Conservation (phyloP, 1,140 invertebrate species). For the Nautilus pompilius region DNA sequence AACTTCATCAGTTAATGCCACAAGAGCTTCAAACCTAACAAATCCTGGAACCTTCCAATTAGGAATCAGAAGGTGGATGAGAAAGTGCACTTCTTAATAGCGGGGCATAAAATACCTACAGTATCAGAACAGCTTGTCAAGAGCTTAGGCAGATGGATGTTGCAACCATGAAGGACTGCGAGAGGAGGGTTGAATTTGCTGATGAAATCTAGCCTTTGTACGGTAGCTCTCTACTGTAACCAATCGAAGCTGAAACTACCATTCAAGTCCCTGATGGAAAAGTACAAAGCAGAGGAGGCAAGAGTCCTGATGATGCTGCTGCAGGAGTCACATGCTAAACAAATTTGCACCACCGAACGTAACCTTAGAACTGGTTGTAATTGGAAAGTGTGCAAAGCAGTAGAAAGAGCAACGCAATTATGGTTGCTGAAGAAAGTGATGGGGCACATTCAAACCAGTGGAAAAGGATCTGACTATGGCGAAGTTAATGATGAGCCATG, state of each 20-base stretch:
- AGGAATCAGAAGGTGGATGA: not conserved
- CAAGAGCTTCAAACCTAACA: not conserved
- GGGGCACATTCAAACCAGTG: not conserved
- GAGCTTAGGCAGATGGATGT: not conserved
- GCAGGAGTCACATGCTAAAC: not conserved
- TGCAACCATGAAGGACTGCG: not conserved
- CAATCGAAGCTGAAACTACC: not conserved
- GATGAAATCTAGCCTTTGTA: not conserved
- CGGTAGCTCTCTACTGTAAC: not conserved
- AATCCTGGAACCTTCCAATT: not conserved
- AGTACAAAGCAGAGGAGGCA: not conserved
- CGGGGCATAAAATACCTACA: not conserved
- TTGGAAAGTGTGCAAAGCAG: not conserved
- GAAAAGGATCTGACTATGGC: not conserved
- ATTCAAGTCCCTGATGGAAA: not conserved
- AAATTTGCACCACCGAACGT: not conserved
- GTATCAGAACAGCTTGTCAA: not conserved
- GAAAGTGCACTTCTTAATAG: not conserved
- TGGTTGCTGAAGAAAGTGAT: not conserved
- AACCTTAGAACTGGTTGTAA: not conserved
- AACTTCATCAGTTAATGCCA: not conserved
- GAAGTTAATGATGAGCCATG: not conserved
- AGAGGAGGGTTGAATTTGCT: not conserved
- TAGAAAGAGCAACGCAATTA: not conserved
- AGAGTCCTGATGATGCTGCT: not conserved